Evolutionary conservation across 2,888 invertebrate species (phyloP), one percentile per base, ranked within the genome.

Genomic region (Mesochorus sp.): DNA sequence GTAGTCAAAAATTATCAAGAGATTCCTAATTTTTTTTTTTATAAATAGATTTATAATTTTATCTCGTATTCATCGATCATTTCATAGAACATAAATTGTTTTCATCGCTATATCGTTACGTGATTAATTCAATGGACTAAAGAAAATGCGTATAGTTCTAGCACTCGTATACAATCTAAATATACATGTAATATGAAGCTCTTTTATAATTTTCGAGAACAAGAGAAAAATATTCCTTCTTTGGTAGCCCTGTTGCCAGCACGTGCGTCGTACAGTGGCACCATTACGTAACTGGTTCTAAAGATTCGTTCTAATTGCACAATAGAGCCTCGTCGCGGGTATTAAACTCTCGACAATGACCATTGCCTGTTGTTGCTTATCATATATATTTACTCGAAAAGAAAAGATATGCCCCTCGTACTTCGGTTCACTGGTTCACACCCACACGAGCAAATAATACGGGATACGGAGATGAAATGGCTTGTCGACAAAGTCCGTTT

Each of bases 281-380:
- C n/a, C 47, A 55, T 76, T 62, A 68, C 51, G 67, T 62, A 74
- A 80, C 75, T 62, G 51, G 66, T 70, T 80, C 49, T 59, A 71
- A 75, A 74, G 74, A 80, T 80, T 64, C 61, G 26, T 53, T 66
- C 76, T 77, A 72, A 75, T 75, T 74, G 75, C 64, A 47, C 61
- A 55, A 67, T 74, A 24, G 74, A 37, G 59, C 57, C 47, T 39
- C 67, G 49, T 49, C 51, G 57, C 24, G 39, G 75, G 49, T 57
- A 47, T 66, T 49, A 47, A 37, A 21, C 49, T 49, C 59, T 17
- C 70, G 70, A 64, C 53, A 39, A 24, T 12, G 49, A 24, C 49
- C n/a, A 51, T 10, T 34, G 28, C 8, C 62, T 62, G 62, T 19
- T 47, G 44, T 49, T 39, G 39, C 26, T 26, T 24, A 62, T 31